Conservation (phyloP, 2,888 invertebrate species). For the Epiblema foenella region DNA sequence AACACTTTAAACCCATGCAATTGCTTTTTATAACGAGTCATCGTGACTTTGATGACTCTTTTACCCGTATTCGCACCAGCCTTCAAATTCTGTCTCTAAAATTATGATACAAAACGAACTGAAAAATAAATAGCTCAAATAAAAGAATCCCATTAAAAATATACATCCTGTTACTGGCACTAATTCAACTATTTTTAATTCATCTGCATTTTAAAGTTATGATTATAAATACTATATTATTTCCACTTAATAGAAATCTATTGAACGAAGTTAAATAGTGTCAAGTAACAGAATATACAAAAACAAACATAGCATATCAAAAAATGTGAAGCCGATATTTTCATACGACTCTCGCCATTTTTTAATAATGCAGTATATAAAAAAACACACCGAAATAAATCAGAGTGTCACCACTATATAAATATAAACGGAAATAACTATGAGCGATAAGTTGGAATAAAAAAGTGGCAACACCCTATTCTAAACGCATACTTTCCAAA, state of each 20-base stretch:
- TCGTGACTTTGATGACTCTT: conserved; percentile 34
- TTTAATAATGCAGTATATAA: conserved; percentile 7
- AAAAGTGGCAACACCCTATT: conserved; percentile 23
- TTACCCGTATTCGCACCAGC: conserved; percentile 34
- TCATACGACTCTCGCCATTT: not conserved
- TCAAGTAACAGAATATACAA: conserved; percentile 15
- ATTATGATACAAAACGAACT: conserved; percentile 39
- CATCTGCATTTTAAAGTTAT: no score
- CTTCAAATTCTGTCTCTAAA: conserved; percentile 37
- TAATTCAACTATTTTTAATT: not conserved
- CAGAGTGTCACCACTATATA: conserved; percentile 11
- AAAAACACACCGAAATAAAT: conserved; percentile 17
- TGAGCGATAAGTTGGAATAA: not conserved
- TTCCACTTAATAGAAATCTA: not conserved
- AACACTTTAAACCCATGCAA: conserved; percentile 41
- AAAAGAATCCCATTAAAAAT: conserved; percentile 17
- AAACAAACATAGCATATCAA: conserved; percentile 6
- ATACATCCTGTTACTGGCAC: conserved; percentile 10
- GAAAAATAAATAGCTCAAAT: conserved; percentile 39
- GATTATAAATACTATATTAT: no score
- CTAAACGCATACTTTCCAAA: conserved; percentile 6
- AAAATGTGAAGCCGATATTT: conserved; percentile 10
- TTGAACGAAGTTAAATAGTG: not conserved
- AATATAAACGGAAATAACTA: not conserved
- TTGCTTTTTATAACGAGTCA: conserved; percentile 23